Evolutionary conservation across 2,888 invertebrate species (phyloP), one percentile per base, ranked within the genome.

Genomic region (Eupithecia vulgata): DNA sequence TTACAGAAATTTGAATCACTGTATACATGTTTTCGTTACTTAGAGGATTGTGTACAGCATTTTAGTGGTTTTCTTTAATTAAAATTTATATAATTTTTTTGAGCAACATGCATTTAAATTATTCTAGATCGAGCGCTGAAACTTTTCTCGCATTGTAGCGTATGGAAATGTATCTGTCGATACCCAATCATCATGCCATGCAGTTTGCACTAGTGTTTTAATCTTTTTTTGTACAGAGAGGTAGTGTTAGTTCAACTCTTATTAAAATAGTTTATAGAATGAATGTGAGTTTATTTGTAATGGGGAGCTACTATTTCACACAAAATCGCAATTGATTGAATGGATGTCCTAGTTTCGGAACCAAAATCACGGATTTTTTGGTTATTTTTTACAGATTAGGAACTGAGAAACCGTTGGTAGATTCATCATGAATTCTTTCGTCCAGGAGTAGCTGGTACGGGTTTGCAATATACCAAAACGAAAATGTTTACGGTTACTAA

Each of bases 1-100:
- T 74, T 74, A 74, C 52, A 62, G 67, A 67, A 57, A 61, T 69
- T 74, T 61, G 61, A 61, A 34, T 61, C 61, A 61, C 61, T 34
- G 34, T 8, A 17, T 34, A 34, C 6, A 34, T 61, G 17, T 34
- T 3, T 21, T 15, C 30, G 59, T 30, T 61, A 30, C 15, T 30
- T 30, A 61, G 6, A 10, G 8, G 34, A 34, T 34, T 61, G 8
- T 34, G 61, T 61, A 10, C 34, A 8, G 8, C 34, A 61, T 61
- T 15, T 34, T 8, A 15, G 30, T 59, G 13, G 6, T 61, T 61
- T 61, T 7, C 61, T 10, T 61, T 17, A 6, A 34, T 34, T 61
- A 34, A 34, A 61, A 34, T 61, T 34, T 61, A 61, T 34, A 15
- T 12, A 15, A 12, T 61, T 17, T 17, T 34, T 1, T 10, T 61